Evolutionary conservation across 2,113 vertebrate species (phyloP).

Genomic region (Serilophus lunatus): DNA sequence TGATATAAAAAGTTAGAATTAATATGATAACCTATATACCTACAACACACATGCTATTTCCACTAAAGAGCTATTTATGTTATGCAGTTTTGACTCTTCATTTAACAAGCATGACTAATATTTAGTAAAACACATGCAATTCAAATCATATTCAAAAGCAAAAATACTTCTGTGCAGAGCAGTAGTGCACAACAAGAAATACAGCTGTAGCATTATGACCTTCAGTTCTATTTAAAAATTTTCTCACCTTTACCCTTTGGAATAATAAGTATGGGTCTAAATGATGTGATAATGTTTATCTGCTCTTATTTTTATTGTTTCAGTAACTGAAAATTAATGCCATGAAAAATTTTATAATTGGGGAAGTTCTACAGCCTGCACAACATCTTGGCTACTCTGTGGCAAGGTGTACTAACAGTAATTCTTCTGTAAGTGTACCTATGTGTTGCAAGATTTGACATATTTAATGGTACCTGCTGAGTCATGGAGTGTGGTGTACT

Average conservation of each 20-base stretch:
- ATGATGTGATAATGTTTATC: not conserved
- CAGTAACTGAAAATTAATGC: not conserved
- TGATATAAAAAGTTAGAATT: not conserved
- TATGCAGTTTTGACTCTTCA: not conserved
- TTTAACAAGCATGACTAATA: not conserved
- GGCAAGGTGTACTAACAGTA: not conserved
- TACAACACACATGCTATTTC: not conserved
- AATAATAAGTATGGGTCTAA: not conserved
- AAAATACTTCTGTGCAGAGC: not conserved
- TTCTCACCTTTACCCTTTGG: not conserved
- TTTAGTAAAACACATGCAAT: not conserved
- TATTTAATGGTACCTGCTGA: not conserved
- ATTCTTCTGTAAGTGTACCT: not conserved
- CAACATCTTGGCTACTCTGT: not conserved
- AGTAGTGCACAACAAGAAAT: not conserved
- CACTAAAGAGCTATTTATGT: not conserved
- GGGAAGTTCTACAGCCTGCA: not conserved
- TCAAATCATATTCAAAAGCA: not conserved
- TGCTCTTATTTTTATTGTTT: conserved; percentile 1
- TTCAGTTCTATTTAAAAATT: not conserved
- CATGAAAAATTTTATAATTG: not conserved
- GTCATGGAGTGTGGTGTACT: not conserved
- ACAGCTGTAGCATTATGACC: not conserved
- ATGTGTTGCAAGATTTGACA: not conserved
- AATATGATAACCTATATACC: not conserved